Evolutionary conservation across 2,113 vertebrate species (phyloP).

Genomic region (Pogona vitticeps): DNA sequence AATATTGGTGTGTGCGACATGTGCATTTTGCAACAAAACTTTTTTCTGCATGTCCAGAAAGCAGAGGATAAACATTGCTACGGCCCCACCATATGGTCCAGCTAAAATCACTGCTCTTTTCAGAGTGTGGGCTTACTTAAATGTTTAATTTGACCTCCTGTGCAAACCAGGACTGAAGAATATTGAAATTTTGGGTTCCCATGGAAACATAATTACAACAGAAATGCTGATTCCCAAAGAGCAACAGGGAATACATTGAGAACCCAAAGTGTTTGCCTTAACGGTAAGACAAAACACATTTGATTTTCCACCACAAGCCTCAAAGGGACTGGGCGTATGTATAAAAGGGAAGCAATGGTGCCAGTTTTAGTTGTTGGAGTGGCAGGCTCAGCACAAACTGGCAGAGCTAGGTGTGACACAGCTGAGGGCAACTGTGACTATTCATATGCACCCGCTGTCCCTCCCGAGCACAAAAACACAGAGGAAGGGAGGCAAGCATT

Average conservation of each 20-base stretch:
- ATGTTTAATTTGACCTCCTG: constrained; percentile 15
- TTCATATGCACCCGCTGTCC: too few species aligned
- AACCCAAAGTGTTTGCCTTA: neutral
- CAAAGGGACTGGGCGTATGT: too few species aligned
- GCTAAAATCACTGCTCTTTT: neutral
- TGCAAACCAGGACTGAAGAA: constrained; percentile 6
- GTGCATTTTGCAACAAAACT: constrained; percentile 4
- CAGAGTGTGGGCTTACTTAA: neutral
- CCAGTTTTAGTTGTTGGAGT: too few species aligned
- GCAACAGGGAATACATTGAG: neutral
- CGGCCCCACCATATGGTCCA: neutral
- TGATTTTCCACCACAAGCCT: too few species aligned
- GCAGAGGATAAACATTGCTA: neutral
- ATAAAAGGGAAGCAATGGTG: too few species aligned
- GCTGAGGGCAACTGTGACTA: too few species aligned
- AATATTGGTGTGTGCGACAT: neutral
- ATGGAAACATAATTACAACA: constrained; percentile 37
- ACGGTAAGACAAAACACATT: neutral
- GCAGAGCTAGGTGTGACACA: too few species aligned
- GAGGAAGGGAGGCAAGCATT: too few species aligned
- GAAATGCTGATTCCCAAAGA: constrained; percentile 12
- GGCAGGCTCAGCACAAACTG: too few species aligned
- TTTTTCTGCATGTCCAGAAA: neutral
- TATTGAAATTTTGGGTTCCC: constrained; percentile 22
- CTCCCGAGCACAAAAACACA: too few species aligned